Conservation (phyloP, 2,797 vertebrate genomes). For the Calcarius lapponicus region DNA sequence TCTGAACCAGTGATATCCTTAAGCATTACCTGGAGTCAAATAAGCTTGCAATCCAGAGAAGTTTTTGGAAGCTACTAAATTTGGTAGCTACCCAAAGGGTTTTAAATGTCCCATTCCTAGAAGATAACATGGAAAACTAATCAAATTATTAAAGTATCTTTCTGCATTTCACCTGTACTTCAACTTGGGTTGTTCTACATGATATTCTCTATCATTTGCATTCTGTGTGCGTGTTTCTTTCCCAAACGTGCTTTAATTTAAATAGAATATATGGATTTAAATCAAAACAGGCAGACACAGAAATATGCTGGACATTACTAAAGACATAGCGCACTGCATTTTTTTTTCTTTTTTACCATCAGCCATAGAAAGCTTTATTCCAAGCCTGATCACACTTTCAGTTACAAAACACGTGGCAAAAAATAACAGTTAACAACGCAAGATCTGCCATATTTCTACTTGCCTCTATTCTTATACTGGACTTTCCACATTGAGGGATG, state of each 20-base stretch:
- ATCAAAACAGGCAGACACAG: background rate
- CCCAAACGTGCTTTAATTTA: background rate
- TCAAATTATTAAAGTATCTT: background rate
- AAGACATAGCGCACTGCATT: background rate
- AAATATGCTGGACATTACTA: background rate
- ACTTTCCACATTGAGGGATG: slow-evolving; percentile 38
- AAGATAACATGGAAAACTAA: background rate
- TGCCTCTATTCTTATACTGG: slow-evolving; percentile 61
- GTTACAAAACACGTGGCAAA: slow-evolving; percentile 73
- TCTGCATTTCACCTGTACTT: background rate
- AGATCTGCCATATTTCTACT: slow-evolving; percentile 68
- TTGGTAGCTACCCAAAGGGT: background rate
- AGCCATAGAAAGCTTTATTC: slow-evolving; percentile 77
- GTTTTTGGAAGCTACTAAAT: background rate
- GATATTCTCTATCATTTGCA: background rate
- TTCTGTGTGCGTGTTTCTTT: background rate
- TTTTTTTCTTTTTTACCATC: slow-evolving; percentile 51
- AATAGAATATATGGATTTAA: background rate
- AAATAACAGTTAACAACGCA: slow-evolving; percentile 70
- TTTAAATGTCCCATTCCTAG: background rate
- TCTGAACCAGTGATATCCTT: background rate
- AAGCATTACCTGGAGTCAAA: background rate
- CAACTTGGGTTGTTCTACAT: background rate
- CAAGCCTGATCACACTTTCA: slow-evolving; percentile 71
- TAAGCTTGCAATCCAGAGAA: background rate